phyloP scores from a whole-genome alignment of 2,797 vertebrate species.

The Periparus ater region DNA sequence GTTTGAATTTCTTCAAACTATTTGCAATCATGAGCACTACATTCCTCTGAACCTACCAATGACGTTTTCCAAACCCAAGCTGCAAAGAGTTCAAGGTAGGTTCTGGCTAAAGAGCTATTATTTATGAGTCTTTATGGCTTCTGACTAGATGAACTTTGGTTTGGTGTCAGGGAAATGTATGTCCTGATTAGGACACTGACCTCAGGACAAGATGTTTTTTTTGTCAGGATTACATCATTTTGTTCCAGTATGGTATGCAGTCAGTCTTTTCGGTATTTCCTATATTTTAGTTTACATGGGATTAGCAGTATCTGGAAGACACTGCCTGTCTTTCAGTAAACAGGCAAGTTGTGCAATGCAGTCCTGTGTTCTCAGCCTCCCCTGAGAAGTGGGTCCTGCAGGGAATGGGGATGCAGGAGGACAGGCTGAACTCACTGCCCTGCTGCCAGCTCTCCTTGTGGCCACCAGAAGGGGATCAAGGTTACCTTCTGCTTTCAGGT shows the following conservation, averaged over 20 bases:
- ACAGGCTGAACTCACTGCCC: background rate
- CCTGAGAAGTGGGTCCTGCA: background rate
- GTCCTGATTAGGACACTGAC: background rate
- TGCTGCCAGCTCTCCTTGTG: background rate
- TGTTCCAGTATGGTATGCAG: background rate
- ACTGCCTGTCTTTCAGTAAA: background rate
- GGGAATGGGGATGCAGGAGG: background rate
- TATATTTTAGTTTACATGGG: background rate
- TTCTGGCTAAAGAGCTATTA: background rate
- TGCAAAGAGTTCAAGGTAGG: conserved; percentile 92
- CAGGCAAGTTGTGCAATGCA: background rate
- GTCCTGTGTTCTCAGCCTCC: background rate
- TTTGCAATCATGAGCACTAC: conserved; percentile 96
- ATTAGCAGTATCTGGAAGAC: background rate
- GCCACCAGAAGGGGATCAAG: background rate
- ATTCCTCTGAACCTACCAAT: conserved; percentile 97
- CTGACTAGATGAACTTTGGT: background rate
- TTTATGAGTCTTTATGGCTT: background rate
- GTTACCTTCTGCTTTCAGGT: background rate
- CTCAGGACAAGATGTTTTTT: background rate
- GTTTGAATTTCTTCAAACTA: conserved; percentile 92
- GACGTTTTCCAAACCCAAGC: conserved; percentile 91
- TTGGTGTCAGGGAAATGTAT: background rate
- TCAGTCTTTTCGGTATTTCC: background rate
- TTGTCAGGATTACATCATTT: background rate